A percentile compares a stretch with the other conserved stretches of the same genome.
phyloP scores from a whole-genome alignment of 2,888 invertebrate species.

The Andricus curvator region DNA sequence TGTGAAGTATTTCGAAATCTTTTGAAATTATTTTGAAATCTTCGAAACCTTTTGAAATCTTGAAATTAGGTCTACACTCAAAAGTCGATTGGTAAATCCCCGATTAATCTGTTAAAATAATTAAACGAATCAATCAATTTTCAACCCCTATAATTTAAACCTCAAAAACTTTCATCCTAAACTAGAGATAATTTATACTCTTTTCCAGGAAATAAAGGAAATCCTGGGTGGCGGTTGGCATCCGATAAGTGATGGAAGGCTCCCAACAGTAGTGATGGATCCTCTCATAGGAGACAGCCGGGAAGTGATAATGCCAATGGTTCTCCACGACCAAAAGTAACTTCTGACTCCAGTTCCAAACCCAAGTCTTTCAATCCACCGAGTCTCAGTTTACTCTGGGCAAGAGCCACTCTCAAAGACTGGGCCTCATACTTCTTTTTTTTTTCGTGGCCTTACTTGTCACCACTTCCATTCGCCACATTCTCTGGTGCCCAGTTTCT shows the following conservation, averaged over 20 bases:
- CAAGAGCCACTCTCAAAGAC: slow-evolving; percentile 61
- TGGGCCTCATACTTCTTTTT: slow-evolving; percentile 50
- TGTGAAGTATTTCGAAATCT: no score
- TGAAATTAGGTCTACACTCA: no score
- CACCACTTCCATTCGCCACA: slow-evolving; percentile 20
- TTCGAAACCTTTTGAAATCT: no score
- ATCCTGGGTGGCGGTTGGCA: slow-evolving; percentile 81
- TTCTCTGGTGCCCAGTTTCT: not conserved
- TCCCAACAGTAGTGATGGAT: slow-evolving; percentile 81
- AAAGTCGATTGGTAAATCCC: no score
- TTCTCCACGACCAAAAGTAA: slow-evolving; percentile 80
- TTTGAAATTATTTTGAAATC: no score
- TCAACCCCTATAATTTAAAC: slow-evolving; percentile 7
- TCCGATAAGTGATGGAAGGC: slow-evolving; percentile 79
- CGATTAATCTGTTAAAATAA: no score
- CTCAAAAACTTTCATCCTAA: not conserved
- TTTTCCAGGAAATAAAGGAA: slow-evolving; percentile 80
- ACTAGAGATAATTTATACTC: not conserved
- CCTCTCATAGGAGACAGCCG: slow-evolving; percentile 80
- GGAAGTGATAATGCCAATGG: slow-evolving; percentile 81
- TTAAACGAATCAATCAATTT: not conserved
- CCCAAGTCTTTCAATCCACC: slow-evolving; percentile 51
- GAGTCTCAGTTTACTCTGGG: slow-evolving; percentile 56
- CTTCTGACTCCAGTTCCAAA: slow-evolving; percentile 48
- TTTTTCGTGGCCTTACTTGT: slow-evolving; percentile 44